A percentile compares a stretch with the other conserved stretches of the same genome.
Conservation (phyloP, 2,113 vertebrate species). For the Hemibagrus wyckioides region DNA sequence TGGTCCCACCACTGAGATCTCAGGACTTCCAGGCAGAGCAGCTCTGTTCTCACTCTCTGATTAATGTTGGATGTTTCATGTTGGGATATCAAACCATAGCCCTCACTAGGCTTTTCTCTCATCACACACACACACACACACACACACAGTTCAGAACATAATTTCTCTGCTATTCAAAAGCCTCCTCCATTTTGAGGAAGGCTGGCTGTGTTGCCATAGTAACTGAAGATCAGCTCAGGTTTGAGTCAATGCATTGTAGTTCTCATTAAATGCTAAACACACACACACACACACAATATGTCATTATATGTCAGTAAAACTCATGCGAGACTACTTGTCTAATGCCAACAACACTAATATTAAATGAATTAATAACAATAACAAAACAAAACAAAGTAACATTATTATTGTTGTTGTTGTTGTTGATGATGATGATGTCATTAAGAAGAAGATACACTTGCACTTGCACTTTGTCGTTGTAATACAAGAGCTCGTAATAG, state of each 20-base stretch:
- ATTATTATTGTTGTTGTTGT: neutral
- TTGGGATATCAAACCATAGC: constrained; percentile 33
- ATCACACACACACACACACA: constrained; percentile 7
- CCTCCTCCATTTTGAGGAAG: constrained; percentile 44
- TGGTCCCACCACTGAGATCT: neutral
- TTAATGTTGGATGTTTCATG: constrained; percentile 37
- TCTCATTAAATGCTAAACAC: neutral
- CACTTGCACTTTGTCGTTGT: too few relatives aligned
- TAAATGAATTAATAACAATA: neutral
- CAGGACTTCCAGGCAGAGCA: constrained; percentile 2
- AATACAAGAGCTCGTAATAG: neutral
- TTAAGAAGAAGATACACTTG: neutral
- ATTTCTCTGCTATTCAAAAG: constrained; percentile 32
- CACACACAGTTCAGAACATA: constrained; percentile 18
- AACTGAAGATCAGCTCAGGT: constrained; percentile 38
- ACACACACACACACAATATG: neutral
- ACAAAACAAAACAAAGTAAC: neutral
- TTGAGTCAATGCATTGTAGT: constrained; percentile 19
- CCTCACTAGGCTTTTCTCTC: neutral
- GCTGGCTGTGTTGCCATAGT: constrained; percentile 50
- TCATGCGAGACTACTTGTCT: neutral
- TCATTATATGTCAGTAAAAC: neutral
- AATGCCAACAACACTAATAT: neutral
- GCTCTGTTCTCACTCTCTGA: constrained; percentile 44
- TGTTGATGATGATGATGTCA: neutral